Evolutionary conservation across 37 sponge, comb jelly and placozoan species (phyloP).

Genomic region (Ephydatia muelleri): DNA sequence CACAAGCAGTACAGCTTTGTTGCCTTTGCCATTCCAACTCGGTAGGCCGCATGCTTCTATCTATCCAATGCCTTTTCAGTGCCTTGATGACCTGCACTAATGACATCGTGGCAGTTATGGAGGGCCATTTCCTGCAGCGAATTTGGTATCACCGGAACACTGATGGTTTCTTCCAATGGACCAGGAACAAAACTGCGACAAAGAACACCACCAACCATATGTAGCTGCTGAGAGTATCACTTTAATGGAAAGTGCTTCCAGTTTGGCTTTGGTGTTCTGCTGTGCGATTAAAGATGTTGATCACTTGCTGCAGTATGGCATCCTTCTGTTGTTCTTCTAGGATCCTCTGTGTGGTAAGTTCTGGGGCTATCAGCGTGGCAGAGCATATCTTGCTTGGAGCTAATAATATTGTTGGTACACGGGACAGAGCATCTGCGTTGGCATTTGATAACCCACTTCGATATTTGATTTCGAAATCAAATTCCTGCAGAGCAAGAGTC

Average conservation of each 20-base stretch:
- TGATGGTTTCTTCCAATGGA: background rate
- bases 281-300: constrained; percentile 3
- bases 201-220: constrained; percentile 23
- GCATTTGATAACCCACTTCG: constrained; percentile 22
- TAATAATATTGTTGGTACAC: background rate
- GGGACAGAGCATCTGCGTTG: constrained; percentile 37
- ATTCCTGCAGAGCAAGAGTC: constrained; percentile 32
- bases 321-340: background rate
- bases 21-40: constrained; percentile 42
- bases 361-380: background rate
- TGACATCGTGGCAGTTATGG: constrained; percentile 20
- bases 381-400: background rate
- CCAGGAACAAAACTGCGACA: constrained; percentile 16
- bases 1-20: constrained; percentile 28
- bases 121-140: constrained; percentile 10
- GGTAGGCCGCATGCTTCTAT: constrained; percentile 1
- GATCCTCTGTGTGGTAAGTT: background rate
- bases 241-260: background rate
- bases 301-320: background rate
- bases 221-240: constrained; percentile 15
- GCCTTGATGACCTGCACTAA: no score
- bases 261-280: background rate
- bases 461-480: background rate
- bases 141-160: constrained; percentile 7
- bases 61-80: constrained; percentile 2